phyloP scores from a whole-genome alignment of 2,888 invertebrate species.

The Dasypogon diadema region DNA sequence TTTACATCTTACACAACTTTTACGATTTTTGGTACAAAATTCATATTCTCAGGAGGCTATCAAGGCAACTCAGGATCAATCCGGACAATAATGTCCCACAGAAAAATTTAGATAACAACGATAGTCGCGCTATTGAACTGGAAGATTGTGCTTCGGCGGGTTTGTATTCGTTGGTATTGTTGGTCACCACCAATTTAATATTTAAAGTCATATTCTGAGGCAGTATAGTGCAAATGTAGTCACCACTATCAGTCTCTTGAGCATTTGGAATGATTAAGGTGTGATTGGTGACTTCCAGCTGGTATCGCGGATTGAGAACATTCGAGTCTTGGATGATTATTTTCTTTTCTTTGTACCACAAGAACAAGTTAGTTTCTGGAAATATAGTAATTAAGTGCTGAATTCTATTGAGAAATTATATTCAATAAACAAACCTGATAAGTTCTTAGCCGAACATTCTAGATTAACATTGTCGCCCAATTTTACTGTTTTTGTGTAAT shows the following conservation, averaged over 20 bases:
- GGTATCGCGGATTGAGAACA: constrained; percentile 58
- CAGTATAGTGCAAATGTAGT: constrained; percentile 60
- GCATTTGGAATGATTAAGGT: constrained; percentile 60
- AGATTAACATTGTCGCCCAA: constrained; percentile 50
- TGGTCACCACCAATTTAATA: constrained; percentile 58
- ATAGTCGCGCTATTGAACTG: background rate
- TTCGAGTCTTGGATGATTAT: constrained; percentile 58
- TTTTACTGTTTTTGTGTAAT: constrained; percentile 36
- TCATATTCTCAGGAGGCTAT: constrained; percentile 48
- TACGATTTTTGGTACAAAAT: constrained; percentile 6
- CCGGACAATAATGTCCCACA: background rate
- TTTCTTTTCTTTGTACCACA: constrained; percentile 59
- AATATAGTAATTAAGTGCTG: too few relatives aligned
- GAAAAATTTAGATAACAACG: background rate
- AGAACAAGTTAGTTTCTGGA: constrained; percentile 57
- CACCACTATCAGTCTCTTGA: constrained; percentile 59
- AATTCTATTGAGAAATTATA: background rate
- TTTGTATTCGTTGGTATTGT: constrained; percentile 60
- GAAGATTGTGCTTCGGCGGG: constrained; percentile 59
- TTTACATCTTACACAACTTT: constrained; percentile 10
- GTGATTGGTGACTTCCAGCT: constrained; percentile 57
- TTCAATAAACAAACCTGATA: constrained; percentile 32
- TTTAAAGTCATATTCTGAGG: constrained; percentile 58
- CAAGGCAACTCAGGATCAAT: background rate
- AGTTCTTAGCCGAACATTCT: constrained; percentile 47